Evolutionary conservation across 2,113 vertebrate genomes (phyloP).

Genomic region (Poecilia latipinna): DNA sequence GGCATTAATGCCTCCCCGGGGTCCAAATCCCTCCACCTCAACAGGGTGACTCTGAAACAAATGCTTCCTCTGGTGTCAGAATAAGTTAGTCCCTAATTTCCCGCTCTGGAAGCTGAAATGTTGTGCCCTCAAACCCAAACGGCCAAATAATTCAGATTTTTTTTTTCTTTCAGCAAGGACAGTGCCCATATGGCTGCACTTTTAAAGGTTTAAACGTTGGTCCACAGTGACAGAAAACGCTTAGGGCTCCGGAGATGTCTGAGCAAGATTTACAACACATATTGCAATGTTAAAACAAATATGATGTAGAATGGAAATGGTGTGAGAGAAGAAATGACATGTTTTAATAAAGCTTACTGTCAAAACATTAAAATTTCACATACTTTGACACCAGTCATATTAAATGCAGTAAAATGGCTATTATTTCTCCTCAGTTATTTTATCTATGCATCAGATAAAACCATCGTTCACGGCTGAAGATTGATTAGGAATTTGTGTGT

Average conservation of each 20-base stretch:
- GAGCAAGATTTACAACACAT: neutral
- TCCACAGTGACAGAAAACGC: slow-evolving; percentile 23
- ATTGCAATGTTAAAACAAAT: slow-evolving; percentile 8
- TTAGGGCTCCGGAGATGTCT: slow-evolving; percentile 24
- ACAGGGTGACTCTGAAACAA: slow-evolving; percentile 27
- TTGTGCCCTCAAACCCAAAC: slow-evolving; percentile 53
- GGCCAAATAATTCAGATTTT: slow-evolving; percentile 32
- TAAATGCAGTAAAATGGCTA: neutral
- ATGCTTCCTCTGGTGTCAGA: slow-evolving; percentile 50
- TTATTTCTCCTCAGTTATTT: neutral
- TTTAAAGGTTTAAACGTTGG: slow-evolving; percentile 34
- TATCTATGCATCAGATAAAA: neutral
- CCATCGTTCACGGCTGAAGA: too few species aligned
- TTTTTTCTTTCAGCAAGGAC: slow-evolving; percentile 37
- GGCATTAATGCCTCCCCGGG: slow-evolving; percentile 35
- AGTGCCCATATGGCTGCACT: slow-evolving; percentile 25
- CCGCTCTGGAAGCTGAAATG: slow-evolving; percentile 32
- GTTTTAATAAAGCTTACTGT: neutral
- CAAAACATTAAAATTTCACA: neutral
- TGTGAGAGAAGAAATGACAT: slow-evolving; percentile 1
- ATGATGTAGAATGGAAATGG: neutral
- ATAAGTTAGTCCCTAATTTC: slow-evolving; percentile 45
- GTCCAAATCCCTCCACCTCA: slow-evolving; percentile 27
- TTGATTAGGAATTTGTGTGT: neutral
- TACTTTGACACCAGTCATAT: neutral